Evolutionary conservation across 64 coral and sea anemone genomes (phyloP).

Genomic region (Exaiptasia diaphana): DNA sequence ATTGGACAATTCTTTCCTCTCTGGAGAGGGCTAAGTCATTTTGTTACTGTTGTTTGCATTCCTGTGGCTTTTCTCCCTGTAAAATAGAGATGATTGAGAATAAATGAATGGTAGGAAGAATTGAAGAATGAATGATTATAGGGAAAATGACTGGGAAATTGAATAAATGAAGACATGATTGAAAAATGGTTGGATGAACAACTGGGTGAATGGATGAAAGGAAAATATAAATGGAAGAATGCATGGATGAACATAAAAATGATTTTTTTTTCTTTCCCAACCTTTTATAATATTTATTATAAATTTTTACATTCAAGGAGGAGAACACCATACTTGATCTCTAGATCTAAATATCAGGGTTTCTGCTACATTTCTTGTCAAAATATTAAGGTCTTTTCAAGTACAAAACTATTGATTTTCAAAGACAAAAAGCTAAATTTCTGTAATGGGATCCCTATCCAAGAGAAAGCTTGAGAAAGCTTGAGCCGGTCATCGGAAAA

Average conservation of each 20-base stretch:
- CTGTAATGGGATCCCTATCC: no score
- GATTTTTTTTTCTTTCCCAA: no score
- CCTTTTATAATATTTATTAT: no score
- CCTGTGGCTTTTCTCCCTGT: conserved; percentile 53
- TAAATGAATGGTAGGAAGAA: not conserved
- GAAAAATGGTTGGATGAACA: not conserved
- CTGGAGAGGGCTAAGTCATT: not conserved
- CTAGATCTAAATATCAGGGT: no score
- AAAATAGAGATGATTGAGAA: not conserved
- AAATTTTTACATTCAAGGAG: no score
- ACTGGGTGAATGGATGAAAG: not conserved
- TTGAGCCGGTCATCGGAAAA: no score
- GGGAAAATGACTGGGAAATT: not conserved
- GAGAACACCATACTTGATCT: no score
- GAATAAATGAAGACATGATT: not conserved
- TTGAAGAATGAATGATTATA: not conserved
- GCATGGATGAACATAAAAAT: not conserved
- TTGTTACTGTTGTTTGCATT: conserved; percentile 56
- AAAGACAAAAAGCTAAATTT: no score
- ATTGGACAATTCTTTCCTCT: not conserved
- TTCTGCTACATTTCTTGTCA: no score
- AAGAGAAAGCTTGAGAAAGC: no score
- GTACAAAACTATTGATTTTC: no score
- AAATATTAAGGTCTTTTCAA: no score
- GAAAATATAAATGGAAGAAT: not conserved